A percentile compares a stretch with the other conserved stretches of the same genome.
phyloP scores from a whole-genome alignment of 2,888 invertebrate genomes.

The Leucozona laternaria region DNA sequence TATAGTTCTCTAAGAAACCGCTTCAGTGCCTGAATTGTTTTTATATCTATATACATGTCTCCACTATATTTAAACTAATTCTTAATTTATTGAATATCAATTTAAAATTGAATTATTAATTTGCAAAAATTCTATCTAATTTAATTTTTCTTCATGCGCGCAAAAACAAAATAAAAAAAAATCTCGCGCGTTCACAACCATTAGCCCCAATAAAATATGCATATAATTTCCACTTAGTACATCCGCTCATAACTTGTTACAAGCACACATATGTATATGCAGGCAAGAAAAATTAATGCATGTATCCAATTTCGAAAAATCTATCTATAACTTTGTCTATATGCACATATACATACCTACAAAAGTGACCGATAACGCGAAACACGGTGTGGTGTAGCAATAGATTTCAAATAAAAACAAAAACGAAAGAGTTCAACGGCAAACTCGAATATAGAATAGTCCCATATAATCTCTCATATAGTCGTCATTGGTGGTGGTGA shows the following conservation, averaged over 20 bases:
- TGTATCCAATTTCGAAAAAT: conserved; percentile 56
- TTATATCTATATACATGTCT: too few species aligned
- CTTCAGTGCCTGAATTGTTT: too few species aligned
- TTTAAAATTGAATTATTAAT: neutral
- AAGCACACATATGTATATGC: conserved; percentile 21
- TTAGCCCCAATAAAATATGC: conserved; percentile 75
- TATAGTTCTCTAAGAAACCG: too few species aligned
- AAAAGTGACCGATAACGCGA: conserved; percentile 67
- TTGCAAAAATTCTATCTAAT: conserved; percentile 4
- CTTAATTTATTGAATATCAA: neutral
- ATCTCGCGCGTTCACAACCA: conserved; percentile 43
- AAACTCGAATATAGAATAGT: conserved; percentile 56
- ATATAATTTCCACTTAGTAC: conserved; percentile 74
- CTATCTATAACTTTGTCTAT: neutral
- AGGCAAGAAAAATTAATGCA: conserved; percentile 18
- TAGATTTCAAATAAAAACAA: conserved; percentile 31
- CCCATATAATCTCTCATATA: conserved; percentile 43
- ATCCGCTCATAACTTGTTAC: conserved; percentile 74
- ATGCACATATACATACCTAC: neutral
- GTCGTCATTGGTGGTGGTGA: neutral
- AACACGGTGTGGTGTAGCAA: conserved; percentile 42
- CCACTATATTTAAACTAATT: neutral
- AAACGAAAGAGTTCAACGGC: conserved; percentile 75
- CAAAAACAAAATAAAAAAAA: neutral
- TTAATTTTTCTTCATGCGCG: neutral